Conservation (phyloP, 2,797 vertebrate species). For the Macroramphosus scolopax region DNA sequence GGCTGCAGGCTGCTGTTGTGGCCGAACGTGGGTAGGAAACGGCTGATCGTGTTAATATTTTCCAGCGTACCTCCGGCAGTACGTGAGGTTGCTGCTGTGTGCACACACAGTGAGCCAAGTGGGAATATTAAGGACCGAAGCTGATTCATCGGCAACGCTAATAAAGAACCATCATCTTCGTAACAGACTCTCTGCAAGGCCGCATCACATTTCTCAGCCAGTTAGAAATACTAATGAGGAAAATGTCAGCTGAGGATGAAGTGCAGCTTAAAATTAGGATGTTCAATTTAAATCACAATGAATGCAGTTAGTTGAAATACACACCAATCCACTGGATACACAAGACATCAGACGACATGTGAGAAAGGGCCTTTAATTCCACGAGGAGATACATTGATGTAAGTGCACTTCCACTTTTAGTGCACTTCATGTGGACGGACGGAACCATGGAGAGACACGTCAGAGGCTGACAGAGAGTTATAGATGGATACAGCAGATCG, state of each 20-base stretch:
- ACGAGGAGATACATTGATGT: slow-evolving; percentile 31
- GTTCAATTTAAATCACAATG: slow-evolving; percentile 12
- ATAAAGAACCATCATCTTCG: slow-evolving; percentile 19
- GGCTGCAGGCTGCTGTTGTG: slow-evolving; percentile 38
- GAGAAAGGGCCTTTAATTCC: slow-evolving; percentile 44
- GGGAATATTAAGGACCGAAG: slow-evolving; percentile 36
- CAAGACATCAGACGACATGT: slow-evolving; percentile 26
- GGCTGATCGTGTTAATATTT: slow-evolving; percentile 68
- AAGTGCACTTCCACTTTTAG: slow-evolving; percentile 55
- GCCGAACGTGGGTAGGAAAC: slow-evolving; percentile 49
- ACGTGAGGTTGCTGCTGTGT: slow-evolving; percentile 28
- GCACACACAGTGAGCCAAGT: slow-evolving; percentile 53
- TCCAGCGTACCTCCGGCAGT: slow-evolving; percentile 38
- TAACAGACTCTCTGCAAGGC: slow-evolving; percentile 21
- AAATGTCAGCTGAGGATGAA: slow-evolving; percentile 51
- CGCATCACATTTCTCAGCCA: slow-evolving; percentile 23
- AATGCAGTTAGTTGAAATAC: slow-evolving; percentile 12
- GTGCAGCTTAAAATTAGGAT: slow-evolving; percentile 13
- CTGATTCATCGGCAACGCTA: slow-evolving; percentile 27
- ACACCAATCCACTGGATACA: slow-evolving; percentile 11
- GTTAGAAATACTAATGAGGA: slow-evolving; percentile 39
- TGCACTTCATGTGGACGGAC: slow-evolving; percentile 41
- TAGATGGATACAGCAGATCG: slow-evolving; percentile 1
- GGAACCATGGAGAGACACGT: slow-evolving; percentile 27
- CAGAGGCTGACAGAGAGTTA: slow-evolving; percentile 11